Evolutionary conservation across 2,113 vertebrate species (phyloP), one percentile per base, ranked within the genome.

Genomic region (Sterna hirundo): DNA sequence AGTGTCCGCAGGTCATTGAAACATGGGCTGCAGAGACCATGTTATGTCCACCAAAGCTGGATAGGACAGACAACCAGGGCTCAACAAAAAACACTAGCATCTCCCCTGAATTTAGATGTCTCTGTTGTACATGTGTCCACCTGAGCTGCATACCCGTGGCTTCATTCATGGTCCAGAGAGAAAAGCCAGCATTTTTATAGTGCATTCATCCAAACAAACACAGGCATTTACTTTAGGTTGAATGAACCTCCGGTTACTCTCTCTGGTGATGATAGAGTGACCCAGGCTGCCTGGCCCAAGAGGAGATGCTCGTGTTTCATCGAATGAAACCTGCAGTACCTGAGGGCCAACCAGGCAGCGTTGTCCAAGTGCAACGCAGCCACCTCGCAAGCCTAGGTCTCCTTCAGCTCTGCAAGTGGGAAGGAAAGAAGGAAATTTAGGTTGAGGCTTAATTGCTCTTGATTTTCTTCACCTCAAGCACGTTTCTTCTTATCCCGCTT

Each of bases 321-420:
- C 10, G 1, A 51, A 19, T 30, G 36, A 51, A 65, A 77, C 38
- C 44, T 52, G 27, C 4, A 0, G 32, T 46, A 57, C n/a, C n/a
- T 66, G 51, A 30, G 20, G 3, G 1, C 38, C 19, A 46, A 26
- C 15, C n/a, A 55, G 47, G n/a, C 47, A 38, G 42, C 44, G 13
- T 10, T 1, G 5, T 20, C 62, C 3, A 1, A 30, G 20, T 3
- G 3, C 49, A 44, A 79, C 1, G 0, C 18, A 51, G 4, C 32
- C 54, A 25, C 32, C 22, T 15, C 2, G 0, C 42, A 62, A 36
- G 8, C 46, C n/a, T 55, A 22, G 17, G 18, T 17, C 40, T 72
- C 60, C 38, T 51, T 30, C 23, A 75, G n/a, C 30, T 74, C 66
- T 66, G 18, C 34, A 60, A 69, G 38, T 0, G 6, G 46, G n/a